Conservation (phyloP, 2,113 vertebrate genomes). For the Pachypanchax playfairii region DNA sequence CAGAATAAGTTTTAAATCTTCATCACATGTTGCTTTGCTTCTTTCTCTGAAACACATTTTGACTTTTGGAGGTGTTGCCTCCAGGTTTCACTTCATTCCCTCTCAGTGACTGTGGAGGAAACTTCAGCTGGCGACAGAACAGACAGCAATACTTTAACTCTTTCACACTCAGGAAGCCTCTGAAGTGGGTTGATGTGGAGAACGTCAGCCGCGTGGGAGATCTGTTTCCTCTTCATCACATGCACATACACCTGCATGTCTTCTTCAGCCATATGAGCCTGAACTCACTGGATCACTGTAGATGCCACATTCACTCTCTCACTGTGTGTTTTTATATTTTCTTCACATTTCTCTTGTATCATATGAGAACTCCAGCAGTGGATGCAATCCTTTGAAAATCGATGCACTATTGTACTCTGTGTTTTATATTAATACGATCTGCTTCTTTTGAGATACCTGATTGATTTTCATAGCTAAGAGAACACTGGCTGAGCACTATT, state of each 20-base stretch:
- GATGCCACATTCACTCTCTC: constrained; percentile 54
- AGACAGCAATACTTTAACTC: constrained; percentile 74
- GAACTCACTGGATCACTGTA: constrained; percentile 27
- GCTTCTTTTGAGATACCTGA: constrained; percentile 57
- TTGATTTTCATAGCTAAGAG: constrained; percentile 64
- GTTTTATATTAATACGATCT: constrained; percentile 57
- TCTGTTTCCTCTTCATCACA: too few species aligned
- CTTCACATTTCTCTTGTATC: constrained; percentile 17
- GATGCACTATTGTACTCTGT: constrained; percentile 62
- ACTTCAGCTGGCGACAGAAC: constrained; percentile 23
- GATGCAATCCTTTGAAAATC: constrained; percentile 50
- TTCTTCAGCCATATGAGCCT: constrained; percentile 46
- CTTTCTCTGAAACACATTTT: neutral
- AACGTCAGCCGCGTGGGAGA: neutral
- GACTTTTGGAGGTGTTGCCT: neutral
- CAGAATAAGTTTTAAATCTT: too few species aligned
- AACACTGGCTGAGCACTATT: constrained; percentile 72
- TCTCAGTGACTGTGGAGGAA: constrained; percentile 2
- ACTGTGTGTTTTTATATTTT: constrained; percentile 59
- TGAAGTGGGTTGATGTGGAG: constrained; percentile 30
- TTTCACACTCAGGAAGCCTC: constrained; percentile 77
- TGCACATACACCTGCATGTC: constrained; percentile 63
- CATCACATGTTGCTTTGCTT: neutral
- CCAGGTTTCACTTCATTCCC: neutral
- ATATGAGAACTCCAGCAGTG: constrained; percentile 27